Percentiles rank a stretch among this genome's conserved stretches.
Evolutionary conservation across 1,140 invertebrate genomes (phyloP).

Genomic region (Mya arenaria): DNA sequence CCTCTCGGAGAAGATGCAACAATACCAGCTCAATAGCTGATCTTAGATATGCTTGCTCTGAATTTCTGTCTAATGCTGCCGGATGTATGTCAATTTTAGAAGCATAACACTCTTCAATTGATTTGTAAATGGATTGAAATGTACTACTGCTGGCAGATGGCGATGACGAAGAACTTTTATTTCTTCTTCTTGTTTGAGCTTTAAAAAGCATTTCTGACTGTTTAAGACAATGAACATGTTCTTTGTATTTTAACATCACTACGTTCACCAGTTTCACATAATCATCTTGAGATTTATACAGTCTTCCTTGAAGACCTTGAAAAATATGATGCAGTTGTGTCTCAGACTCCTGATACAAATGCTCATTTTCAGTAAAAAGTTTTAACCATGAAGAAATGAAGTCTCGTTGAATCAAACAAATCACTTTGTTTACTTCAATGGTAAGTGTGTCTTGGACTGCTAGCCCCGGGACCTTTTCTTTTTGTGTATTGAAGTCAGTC

Average conservation of each 20-base stretch:
- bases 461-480: neutral
- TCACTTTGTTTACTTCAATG: neutral
- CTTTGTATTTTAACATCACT: constrained; percentile 13
- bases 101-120: constrained; percentile 26
- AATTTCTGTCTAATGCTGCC: neutral
- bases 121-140: constrained; percentile 3
- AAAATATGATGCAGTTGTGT: constrained; percentile 13
- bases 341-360: neutral
- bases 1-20: constrained; percentile 35
- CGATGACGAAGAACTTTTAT: neutral
- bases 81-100: constrained; percentile 43
- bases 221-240: constrained; percentile 34
- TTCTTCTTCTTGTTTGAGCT: constrained; percentile 13
- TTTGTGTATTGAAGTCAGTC: neutral
- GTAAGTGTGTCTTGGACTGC: neutral
- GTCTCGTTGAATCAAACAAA: constrained; percentile 19
- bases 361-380: constrained; percentile 16
- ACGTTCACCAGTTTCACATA: constrained; percentile 17
- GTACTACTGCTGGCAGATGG: neutral
- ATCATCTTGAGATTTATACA: constrained; percentile 6
- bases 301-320: constrained; percentile 2
- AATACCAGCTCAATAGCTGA: constrained; percentile 33
- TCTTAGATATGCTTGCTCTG: constrained; percentile 28
- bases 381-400: constrained; percentile 43
- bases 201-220: constrained; percentile 18